Evolutionary conservation across 2,888 invertebrate species (phyloP), one percentile per base, ranked within the genome.

Genomic region (Heliconius hortense): DNA sequence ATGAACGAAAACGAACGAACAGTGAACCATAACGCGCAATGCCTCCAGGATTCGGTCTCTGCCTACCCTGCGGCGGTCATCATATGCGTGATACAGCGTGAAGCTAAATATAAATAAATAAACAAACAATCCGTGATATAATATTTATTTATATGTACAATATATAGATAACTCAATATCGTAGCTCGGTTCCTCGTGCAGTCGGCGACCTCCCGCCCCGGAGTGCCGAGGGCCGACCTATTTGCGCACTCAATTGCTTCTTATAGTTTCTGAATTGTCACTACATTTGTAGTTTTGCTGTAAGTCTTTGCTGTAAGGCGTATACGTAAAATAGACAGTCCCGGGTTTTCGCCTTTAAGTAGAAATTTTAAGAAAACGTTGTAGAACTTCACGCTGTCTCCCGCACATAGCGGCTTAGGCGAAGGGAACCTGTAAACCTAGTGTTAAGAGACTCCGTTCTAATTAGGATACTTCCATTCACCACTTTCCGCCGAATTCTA

Each of bases 221-320:
- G n/a, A 56, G 53, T 7, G 53, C 53, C 62, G 74, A 56, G 11
- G 10, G 56, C n/a, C 63, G 74, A 74, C 74, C 74, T 70, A 74
- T 56, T 56, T 74, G 69, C 31, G 53, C 70, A 69, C 24, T 74
- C 70, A 53, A 63, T 74, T 74, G 69, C 26, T 70, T 63, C 71
- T 60, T 60, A 63, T 28, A 56, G n/a, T 63, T 69, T 56, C 31
- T 56, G 69, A 69, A n/a, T 56, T 69, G 53, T 69, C n/a, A 31
- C 21, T 66, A 24, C 56, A 13, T 68, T 53, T 68, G 26, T 67
- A 68, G 68, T 28, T 53, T n/a, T 68, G 10, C 48, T 18, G 31
- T 31, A 31, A 18, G 7, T 8, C 48, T 7, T 21, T 0, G 21
- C 18, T n/a, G 21, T 48, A 21, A 48, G 21, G 7, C 21, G 48